Base-by-base conservation (phyloP, 2,113 vertebrate species). In the Takifugu flavidus region DNA sequence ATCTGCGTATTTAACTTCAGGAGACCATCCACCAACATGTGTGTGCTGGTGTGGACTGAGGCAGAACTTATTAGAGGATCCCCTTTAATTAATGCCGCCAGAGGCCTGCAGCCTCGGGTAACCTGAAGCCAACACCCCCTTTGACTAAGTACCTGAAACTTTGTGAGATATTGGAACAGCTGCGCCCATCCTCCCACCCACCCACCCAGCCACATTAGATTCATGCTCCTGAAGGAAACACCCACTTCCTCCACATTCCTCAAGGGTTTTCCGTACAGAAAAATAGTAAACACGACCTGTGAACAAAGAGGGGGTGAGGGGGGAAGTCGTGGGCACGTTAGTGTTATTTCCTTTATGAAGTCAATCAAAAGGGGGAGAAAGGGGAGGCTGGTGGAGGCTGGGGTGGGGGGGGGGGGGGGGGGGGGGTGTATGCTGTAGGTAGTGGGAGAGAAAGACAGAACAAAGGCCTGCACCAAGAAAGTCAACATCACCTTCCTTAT, bases 161-260 rank as follows among this genome's bases (percentile, higher is more conserved):
- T 57, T 67, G 56, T 74, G 74, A 65, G 77, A 78, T 74, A 51
- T 44, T 72, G 57, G 53, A 72, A 58, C 47, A 53, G 47, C 66
- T 25, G 1, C 53, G 20, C 72, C 51, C 75, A 31, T 51, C 55
- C 52, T 25, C 52, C 60, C 62, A 60, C 56, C 53, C 60, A 65
- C 71, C 34, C 29, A 3, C 29, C 70, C 56, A 80, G 68, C 50
- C 67, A 60, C 61, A 77, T 86, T 86, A 86, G 82, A 81, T 66
- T 58, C 56, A 11, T 68, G 70, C 80, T 76, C 67, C 59, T 62
- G 74, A 34, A 86, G 79, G 88, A 82, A 85, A 88, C 82, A 72
- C 83, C 86, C 80, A 85, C 87, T 90, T 90, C 89, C 88, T 89
- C 46, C 46, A 73, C 83, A 87, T 89, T 90, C 88, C 86, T 84